Base-by-base conservation (phyloP, 2,888 invertebrate genomes). In the Mesochorus sp. region DNA sequence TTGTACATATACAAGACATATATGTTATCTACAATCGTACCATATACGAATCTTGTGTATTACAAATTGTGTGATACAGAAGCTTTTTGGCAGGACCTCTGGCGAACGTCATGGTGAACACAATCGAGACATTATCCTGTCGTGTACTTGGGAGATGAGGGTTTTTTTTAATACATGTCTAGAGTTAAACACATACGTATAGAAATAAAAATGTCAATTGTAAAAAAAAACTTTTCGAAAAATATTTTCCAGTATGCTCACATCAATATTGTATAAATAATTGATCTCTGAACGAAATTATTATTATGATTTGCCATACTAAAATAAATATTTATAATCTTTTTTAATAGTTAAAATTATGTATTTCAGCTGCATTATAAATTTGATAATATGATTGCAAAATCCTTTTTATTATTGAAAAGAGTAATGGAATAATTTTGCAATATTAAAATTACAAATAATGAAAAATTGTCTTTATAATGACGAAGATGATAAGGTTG, bases 81-180 rank as follows among this genome's bases (percentile, higher is more conserved):
- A 6, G 26, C 39, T 68, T 71, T 61, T 12, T 26, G n/a, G 28
- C 37, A 24, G 19, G 28, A 51, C 19, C 49, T 28, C 28, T n/a
- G 26, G 26, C 5, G 19, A 59, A 47, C 39, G 24, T 70, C 71
- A 44, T 28, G 6, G 28, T 51, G 12, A 39, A 51, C 49, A 31
- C 28, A 62, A 71, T 42, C 61, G 71, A 71, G 61, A 71, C 51
- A 62, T 42, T 61, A 51, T 57, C 47, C 47, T 47, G 14, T 31
- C 24, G 19, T n/a, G n/a, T 31, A 26, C 10, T 31, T 31, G 28
- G 21, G 4, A 12, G 71, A 71, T 71, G 61, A 71, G 61, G 71
- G 71, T 62, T 71, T 47, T n/a, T n/a, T 31, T 61, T 53, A 62
- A 71, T 71, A 71, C 28, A 61, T 10, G 61, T 61, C 59, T 34